Evolutionary conservation across 1,140 invertebrate species (phyloP), one percentile per base, ranked within the genome.

Genomic region (Heliconius himera): DNA sequence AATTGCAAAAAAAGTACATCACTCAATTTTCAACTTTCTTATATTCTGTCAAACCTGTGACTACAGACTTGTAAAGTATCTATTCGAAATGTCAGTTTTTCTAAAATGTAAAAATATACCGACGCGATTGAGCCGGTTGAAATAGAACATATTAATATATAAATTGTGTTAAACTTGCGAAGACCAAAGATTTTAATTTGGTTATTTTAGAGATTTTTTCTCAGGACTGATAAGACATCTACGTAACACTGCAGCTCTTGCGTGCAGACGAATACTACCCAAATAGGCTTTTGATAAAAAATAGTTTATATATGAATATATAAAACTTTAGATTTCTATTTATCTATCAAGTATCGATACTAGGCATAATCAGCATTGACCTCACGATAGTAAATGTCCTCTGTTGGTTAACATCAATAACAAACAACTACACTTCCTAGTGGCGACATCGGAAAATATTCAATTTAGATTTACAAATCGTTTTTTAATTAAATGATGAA

Each of bases 301-400:
- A 29, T 29, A 66, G 26, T 66, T 66, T 66, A 6, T 29, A 66
- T 66, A 29, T 22, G 8, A 29, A 29, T 66, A 66, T 16, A 22
- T 66, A 66, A 26, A 29, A 66, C 8, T 66, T 29, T 66, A 66
- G 9, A 29, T 66, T 29, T 66, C 22, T 22, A 29, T 51, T 74
- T 74, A 78, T 78, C 77, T 54, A 54, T 78, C 36, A 20, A 78
- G 77, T 78, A 71, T 74, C 22, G 71, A 26, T 79, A 76, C 74
- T 75, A 49, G 36, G 51, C 49, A 73, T 54, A 70, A 82, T 82
- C 81, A 73, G 54, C 54, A 29, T 70, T 82, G 81, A 82, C 81
- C 81, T 82, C 66, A 49, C 66, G 81, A 82, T 82, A 82, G 70
- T 51, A 70, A 38, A 18, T 79, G 78, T 79, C 78, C 81, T 82